A percentile compares a stretch with the other conserved stretches of the same genome.
Conservation (phyloP, 2,113 vertebrate genomes). For the Diphyllodes magnificus region DNA sequence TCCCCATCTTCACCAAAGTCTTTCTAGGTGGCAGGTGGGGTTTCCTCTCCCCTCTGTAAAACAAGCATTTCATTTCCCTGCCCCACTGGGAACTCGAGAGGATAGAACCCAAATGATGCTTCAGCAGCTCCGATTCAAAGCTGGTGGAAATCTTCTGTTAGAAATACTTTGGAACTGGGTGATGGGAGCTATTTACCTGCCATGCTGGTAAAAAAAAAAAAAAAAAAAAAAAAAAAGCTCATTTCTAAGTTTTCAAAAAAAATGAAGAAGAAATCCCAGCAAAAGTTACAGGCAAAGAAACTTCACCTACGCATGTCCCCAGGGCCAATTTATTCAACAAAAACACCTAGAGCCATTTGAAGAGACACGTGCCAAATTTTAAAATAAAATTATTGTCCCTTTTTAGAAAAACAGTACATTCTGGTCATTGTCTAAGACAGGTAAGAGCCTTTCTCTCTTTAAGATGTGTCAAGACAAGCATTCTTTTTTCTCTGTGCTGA, state of each 20-base stretch:
- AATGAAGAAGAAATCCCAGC: background rate
- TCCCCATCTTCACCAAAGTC: background rate
- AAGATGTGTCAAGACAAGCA: background rate
- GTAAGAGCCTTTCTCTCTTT: background rate
- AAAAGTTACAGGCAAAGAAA: background rate
- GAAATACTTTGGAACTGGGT: background rate
- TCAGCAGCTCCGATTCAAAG: background rate
- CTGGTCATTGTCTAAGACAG: background rate
- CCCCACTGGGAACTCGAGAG: background rate
- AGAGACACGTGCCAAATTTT: background rate
- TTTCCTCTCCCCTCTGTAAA: background rate
- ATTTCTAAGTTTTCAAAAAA: background rate
- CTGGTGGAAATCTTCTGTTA: background rate
- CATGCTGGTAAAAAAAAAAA: background rate
- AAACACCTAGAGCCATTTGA: background rate
- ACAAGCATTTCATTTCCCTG: background rate
- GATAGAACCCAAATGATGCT: background rate
- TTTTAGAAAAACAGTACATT: background rate
- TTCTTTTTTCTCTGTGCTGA: background rate
- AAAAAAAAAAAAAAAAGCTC: background rate
- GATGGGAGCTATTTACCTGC: background rate
- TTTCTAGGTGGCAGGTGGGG: background rate
- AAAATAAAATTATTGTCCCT: background rate
- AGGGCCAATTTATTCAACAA: background rate
- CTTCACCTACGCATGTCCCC: rapidly evolving